phyloP scores from a whole-genome alignment of 1,140 invertebrate species.

The Drosophila lacertosa region DNA sequence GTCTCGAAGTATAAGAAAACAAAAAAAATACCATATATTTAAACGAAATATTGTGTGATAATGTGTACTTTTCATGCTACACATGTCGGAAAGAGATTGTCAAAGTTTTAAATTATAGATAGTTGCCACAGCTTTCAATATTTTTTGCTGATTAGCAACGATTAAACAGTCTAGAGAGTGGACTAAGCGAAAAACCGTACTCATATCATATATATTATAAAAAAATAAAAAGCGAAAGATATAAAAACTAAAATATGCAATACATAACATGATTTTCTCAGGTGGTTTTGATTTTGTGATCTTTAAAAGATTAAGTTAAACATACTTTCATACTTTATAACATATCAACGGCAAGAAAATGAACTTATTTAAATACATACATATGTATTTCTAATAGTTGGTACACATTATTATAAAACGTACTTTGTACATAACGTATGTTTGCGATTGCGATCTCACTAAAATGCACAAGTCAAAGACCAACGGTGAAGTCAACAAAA shows the following conservation, averaged over 20 bases:
- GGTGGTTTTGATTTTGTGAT: no score
- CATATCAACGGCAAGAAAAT: background rate
- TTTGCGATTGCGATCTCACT: conserved; percentile 12
- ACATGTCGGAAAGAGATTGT: conserved; percentile 5
- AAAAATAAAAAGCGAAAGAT: no score
- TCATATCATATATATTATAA: conserved; percentile 4
- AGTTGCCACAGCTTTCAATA: conserved; percentile 11
- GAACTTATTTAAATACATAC: no score
- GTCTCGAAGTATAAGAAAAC: conserved; percentile 14
- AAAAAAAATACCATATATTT: background rate
- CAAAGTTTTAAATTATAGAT: background rate
- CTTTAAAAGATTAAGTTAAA: no score
- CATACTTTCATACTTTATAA: no score
- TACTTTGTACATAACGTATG: conserved; percentile 15
- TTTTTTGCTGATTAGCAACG: conserved; percentile 8
- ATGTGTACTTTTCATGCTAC: conserved; percentile 19
- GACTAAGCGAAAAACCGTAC: background rate
- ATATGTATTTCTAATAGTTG: background rate
- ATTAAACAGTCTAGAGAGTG: conserved; percentile 5
- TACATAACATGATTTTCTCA: no score
- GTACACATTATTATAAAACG: background rate
- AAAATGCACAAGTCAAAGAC: background rate
- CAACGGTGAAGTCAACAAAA: conserved; percentile 32
- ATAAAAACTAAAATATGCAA: no score
- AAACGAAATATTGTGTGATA: conserved; percentile 31